Base-by-base conservation (phyloP, 2,888 invertebrate genomes). In the Lacanobia wlatinum region DNA sequence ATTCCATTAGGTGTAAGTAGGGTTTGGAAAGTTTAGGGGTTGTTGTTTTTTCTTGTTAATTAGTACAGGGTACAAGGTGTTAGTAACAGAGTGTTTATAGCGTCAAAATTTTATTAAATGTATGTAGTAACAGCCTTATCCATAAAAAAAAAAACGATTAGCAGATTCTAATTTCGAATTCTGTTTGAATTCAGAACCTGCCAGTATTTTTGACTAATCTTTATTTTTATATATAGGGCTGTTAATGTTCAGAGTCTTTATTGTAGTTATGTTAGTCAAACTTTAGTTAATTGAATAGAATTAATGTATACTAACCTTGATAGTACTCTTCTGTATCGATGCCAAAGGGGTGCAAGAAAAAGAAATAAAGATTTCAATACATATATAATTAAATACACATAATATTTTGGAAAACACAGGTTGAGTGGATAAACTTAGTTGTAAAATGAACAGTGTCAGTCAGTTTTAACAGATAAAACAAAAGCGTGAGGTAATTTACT, bases 271-370 rank as follows among this genome's bases (percentile, higher is more conserved):
- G 40, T 66, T 65, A 58, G 28, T 56, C 16, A 59, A 2, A 55
- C 8, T 7, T n/a, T 12, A 21, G 52, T 59, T 65, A 70, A 53
- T 67, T 48, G 10, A 21, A 48, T 14, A n/a, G n/a, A n/a, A 40
- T 14, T 53, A 46, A 61, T 28, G 5, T 18, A 56, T 38, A 86
- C 89, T 80, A 61, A 89, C 89, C 89, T 89, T 89, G 18, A 89
- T 82, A 55, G 84, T 69, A 78, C 84, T 84, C 83, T 73, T 85
- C 82, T 82, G 70, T 76, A 69, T 64, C 23, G 50, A 48, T 84
- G 80, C 87, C 88, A 83, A 84, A 76, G 21, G 14, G 70, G 34
- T 69, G 84, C 83, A 75, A 68, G 71, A 80, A 73, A 78, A 69
- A 79, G 43, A 78, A 75, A 82, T 75, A 65, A 58, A 21, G 64